A percentile compares a stretch with the other conserved stretches of the same genome.
Evolutionary conservation across 2,797 vertebrate genomes (phyloP).

Genomic region (Taeniopygia guttata): DNA sequence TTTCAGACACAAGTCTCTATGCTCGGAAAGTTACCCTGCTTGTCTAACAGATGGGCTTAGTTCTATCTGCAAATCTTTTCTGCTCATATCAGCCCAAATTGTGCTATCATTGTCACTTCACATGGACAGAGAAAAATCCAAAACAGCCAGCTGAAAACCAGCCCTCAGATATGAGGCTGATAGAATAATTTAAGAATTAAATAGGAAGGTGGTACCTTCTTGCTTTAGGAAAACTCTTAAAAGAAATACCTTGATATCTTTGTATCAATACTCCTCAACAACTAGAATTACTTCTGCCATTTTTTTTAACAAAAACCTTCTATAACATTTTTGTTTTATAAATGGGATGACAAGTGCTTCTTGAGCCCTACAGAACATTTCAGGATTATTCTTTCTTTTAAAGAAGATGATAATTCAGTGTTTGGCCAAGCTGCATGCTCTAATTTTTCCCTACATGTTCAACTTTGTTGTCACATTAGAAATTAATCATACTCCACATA

Average conservation of each 20-base stretch:
- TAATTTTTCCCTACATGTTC: not conserved
- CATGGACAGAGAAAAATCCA: not conserved
- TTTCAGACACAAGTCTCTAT: not conserved
- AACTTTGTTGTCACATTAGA: conserved; percentile 5
- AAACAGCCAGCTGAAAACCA: rapidly evolving
- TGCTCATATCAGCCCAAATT: not conserved
- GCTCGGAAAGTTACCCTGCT: not conserved
- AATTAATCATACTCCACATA: conserved; percentile 21
- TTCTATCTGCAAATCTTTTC: not conserved
- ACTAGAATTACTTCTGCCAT: not conserved
- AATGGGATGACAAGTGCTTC: not conserved
- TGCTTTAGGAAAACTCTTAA: not conserved
- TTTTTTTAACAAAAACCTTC: not conserved
- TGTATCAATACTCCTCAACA: not conserved
- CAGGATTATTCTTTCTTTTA: not conserved
- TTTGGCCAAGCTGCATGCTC: not conserved
- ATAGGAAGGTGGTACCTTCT: not conserved
- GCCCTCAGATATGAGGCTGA: no score
- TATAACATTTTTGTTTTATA: not conserved
- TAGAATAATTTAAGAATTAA: not conserved
- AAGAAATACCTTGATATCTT: not conserved
- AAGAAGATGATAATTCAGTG: not conserved
- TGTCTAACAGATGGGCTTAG: not conserved
- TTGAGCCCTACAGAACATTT: not conserved
- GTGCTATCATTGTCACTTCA: not conserved